A percentile compares a stretch with the other conserved stretches of the same genome.
phyloP scores from a whole-genome alignment of 2,888 invertebrate species.

The Mythimna pallens region DNA sequence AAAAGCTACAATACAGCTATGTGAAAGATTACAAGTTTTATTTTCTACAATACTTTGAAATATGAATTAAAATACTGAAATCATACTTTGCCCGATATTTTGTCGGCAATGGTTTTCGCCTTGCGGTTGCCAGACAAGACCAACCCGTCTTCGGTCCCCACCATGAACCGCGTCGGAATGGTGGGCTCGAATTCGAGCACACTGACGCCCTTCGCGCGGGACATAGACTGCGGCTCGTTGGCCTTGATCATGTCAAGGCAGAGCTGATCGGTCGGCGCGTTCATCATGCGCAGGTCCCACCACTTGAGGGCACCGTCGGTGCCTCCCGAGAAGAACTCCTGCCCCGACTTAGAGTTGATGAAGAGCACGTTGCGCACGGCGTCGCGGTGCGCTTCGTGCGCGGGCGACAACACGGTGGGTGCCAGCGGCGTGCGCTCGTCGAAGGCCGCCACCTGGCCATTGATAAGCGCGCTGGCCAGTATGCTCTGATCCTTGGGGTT shows the following conservation, averaged over 20 bases:
- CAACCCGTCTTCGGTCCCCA: constrained; percentile 92
- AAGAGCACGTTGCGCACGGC: constrained; percentile 95
- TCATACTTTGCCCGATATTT: constrained; percentile 90
- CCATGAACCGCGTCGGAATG: constrained; percentile 94
- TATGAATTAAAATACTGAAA: not conserved
- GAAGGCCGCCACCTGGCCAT: constrained; percentile 93
- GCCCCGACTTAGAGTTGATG: constrained; percentile 97
- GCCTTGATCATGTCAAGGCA: constrained; percentile 91
- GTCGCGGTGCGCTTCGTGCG: constrained; percentile 96
- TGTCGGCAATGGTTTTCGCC: constrained; percentile 92
- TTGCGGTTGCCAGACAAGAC: constrained; percentile 93
- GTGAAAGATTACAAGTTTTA: not conserved
- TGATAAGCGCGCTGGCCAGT: constrained; percentile 92
- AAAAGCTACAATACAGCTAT: not conserved
- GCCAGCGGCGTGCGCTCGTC: constrained; percentile 94
- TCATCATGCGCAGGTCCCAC: constrained; percentile 93
- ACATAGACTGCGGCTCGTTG: constrained; percentile 88
- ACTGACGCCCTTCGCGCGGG: constrained; percentile 90
- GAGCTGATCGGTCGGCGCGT: constrained; percentile 91
- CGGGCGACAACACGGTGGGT: constrained; percentile 92
- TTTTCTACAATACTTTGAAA: not conserved
- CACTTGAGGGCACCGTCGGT: constrained; percentile 96
- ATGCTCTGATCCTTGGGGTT: constrained; percentile 94
- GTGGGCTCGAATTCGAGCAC: constrained; percentile 93
- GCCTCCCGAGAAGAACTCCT: constrained; percentile 97